Base-by-base conservation (phyloP, 2,113 vertebrate species). In the Tetrax tetrax region DNA sequence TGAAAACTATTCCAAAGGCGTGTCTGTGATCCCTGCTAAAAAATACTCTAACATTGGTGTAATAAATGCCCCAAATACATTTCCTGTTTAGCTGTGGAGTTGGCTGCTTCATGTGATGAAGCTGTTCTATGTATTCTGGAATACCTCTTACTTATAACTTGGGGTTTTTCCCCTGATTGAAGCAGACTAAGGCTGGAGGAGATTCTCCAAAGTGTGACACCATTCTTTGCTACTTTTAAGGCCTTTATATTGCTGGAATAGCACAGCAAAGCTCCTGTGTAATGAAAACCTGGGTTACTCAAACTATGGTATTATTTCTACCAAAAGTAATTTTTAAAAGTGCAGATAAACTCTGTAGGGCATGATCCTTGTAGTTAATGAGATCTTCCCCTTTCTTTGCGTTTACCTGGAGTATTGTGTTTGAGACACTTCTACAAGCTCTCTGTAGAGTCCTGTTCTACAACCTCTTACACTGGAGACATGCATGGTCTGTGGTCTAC, bases 291-390 rank as follows among this genome's bases (percentile, higher is more conserved):
- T 35, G 25, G 66, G 51, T 83, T 64, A 56, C 38, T 86, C 79
- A 43, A 83, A 69, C n/a, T 81, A 27, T 2, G 3, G 50, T 74
- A 90, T 81, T 93, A 28, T 29, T 86, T 78, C 33, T 71, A 37
- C 38, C 29, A 56, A 57, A 86, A 50, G 56, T 68, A 96, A 92
- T 75, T 81, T 86, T 93, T 92, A 23, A 33, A 86, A 86, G 60
- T 56, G 35, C 24, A 28, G 56, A 29, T 74, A 18, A 8, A 12
- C n/a, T 83, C 28, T 51, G 38, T 47, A 80, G 76, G 69, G 27
- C 68, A 38, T 81, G 79, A 83, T 88, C 61, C 76, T 77, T n/a
- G 56, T 38, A 81, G 56, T 64, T 86, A 89, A 86, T 75, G 60
- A 92, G 64, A 53, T 38, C 19, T 82, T 83, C 25, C 68, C 53